A percentile compares a stretch with the other conserved stretches of the same genome.
These are phyloP conservation scores for Micropterix aruncella DNA, from an alignment of 2,888 invertebrate genomes.

Conservation along the genomic window DNA sequence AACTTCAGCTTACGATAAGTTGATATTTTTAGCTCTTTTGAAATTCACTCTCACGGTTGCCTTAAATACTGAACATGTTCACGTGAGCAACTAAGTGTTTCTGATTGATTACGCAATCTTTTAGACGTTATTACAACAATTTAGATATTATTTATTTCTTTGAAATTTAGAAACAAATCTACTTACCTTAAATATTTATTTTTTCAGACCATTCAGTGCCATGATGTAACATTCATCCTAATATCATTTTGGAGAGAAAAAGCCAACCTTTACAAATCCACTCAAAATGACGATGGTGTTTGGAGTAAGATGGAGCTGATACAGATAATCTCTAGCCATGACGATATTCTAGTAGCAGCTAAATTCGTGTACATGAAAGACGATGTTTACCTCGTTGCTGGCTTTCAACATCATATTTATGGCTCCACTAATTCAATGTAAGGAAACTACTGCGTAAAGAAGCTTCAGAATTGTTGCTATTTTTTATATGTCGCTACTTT, in stretches of 20 bases:
- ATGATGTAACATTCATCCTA: constrained; percentile 7
- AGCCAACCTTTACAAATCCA: constrained; percentile 5
- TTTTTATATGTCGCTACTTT: no score
- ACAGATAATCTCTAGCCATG: constrained; percentile 7
- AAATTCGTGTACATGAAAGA: constrained; percentile 6
- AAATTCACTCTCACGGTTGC: no score
- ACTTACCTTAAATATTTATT: neutral
- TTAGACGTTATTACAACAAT: no score
- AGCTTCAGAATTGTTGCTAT: no score
- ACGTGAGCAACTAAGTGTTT: no score
- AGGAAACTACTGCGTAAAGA: no score
- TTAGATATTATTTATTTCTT: no score
- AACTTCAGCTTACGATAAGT: no score
- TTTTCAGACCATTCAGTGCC: constrained; percentile 7
- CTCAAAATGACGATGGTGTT: constrained; percentile 1
- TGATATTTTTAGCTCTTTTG: no score
- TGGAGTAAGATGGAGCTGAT: constrained; percentile 3
- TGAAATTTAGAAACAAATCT: no score
- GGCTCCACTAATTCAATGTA: constrained; percentile 7
- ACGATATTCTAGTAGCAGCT: constrained; percentile 4
- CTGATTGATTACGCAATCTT: no score
- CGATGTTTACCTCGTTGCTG: constrained; percentile 6
- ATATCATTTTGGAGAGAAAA: constrained; percentile 4
- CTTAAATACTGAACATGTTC: no score
- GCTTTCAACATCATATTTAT: constrained; percentile 4